A percentile compares a stretch with the other conserved stretches of the same genome.
These are phyloP conservation scores for Sipha maydis DNA, from an alignment of 2,888 invertebrate species.

Conservation along the genomic window DNA sequence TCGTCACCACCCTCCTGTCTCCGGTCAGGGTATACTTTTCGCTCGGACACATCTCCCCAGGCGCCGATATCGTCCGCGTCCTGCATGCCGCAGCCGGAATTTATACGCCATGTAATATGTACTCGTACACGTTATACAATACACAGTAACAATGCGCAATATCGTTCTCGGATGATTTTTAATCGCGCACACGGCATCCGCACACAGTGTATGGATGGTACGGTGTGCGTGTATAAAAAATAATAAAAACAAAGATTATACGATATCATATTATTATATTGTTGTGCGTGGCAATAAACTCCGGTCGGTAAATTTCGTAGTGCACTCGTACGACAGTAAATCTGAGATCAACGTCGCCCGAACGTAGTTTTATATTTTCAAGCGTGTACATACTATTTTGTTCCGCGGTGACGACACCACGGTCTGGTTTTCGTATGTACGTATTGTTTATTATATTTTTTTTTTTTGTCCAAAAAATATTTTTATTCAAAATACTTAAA, in stretches of 20 bases:
- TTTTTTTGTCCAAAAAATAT: too few species aligned
- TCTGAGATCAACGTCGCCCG: slow-evolving; percentile 23
- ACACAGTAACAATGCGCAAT: neutral
- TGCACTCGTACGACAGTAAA: neutral
- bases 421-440: neutral
- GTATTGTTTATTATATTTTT: too few species aligned
- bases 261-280: neutral
- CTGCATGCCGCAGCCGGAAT: neutral
- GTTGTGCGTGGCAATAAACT: slow-evolving; percentile 36
- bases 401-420: neutral
- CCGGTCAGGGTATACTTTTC: slow-evolving; percentile 39
- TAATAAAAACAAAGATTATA: neutral
- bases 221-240: neutral
- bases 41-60: slow-evolving; percentile 49
- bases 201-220: neutral
- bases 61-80: slow-evolving; percentile 44
- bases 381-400: neutral
- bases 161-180: slow-evolving; percentile 15
- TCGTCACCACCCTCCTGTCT: slow-evolving; percentile 45
- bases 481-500: too few species aligned
- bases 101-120: neutral
- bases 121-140: neutral
- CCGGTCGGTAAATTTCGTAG: slow-evolving; percentile 55
- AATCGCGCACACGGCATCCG: neutral
- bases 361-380: slow-evolving; percentile 24